Conservation (phyloP, 2,888 invertebrate species). For the Zelleria hepariella region DNA sequence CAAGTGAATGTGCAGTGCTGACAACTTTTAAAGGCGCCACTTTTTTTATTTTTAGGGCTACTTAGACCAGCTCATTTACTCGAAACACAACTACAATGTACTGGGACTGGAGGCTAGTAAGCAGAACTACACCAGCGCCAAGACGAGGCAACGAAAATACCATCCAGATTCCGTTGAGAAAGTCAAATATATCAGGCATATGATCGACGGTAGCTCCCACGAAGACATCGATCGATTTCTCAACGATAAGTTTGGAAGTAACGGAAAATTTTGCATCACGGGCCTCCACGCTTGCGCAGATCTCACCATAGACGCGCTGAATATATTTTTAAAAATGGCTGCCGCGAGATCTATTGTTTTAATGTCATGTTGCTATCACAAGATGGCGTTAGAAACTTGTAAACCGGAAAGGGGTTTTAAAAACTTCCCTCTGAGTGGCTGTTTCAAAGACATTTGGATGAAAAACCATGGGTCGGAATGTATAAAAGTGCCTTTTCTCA, state of each 20-base stretch:
- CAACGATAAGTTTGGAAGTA: slow-evolving; percentile 41
- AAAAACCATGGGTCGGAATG: slow-evolving; percentile 44
- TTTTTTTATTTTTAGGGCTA: slow-evolving; percentile 74
- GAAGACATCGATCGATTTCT: slow-evolving; percentile 49
- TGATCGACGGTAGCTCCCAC: slow-evolving; percentile 65
- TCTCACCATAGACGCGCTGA: slow-evolving; percentile 77
- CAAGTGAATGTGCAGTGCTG: no score
- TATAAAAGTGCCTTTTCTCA: slow-evolving; percentile 76
- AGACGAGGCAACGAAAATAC: slow-evolving; percentile 67
- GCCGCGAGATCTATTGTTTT: slow-evolving; percentile 72
- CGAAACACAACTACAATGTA: slow-evolving; percentile 71
- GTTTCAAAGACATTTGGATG: slow-evolving; percentile 47
- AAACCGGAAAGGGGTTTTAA: slow-evolving; percentile 44
- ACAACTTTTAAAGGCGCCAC: not conserved
- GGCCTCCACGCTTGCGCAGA: slow-evolving; percentile 87
- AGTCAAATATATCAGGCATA: slow-evolving; percentile 74
- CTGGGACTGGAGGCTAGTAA: slow-evolving; percentile 78
- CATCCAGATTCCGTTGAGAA: slow-evolving; percentile 60
- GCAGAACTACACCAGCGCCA: slow-evolving; percentile 69
- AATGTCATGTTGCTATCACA: slow-evolving; percentile 88
- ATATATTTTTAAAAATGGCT: slow-evolving; percentile 74
- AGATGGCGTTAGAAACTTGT: slow-evolving; percentile 46
- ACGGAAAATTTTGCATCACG: slow-evolving; percentile 40
- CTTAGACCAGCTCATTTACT: slow-evolving; percentile 76
- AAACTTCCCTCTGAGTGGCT: slow-evolving; percentile 77